Percentiles rank a stretch among this genome's conserved stretches.
Conservation (phyloP, 2,113 vertebrate genomes). For the Stegostoma tigrinum region DNA sequence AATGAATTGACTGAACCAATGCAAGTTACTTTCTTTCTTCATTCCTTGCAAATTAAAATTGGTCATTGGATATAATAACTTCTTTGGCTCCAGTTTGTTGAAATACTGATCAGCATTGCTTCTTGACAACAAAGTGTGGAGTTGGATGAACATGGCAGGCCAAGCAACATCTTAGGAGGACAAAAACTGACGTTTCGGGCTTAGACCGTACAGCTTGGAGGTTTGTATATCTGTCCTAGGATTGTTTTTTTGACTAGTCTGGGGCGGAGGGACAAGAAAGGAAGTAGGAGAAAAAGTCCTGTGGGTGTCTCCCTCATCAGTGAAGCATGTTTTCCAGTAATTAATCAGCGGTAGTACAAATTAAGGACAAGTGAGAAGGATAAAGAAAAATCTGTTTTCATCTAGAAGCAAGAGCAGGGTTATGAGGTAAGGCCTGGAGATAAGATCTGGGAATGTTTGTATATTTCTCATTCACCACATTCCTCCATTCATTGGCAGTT, state of each 20-base stretch:
- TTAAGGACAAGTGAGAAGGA: background rate
- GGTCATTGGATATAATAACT: background rate
- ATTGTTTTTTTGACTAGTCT: background rate
- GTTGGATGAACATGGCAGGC: no score
- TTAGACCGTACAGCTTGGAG: background rate
- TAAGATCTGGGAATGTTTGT: background rate
- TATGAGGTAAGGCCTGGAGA: background rate
- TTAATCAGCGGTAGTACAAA: background rate
- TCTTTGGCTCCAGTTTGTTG: background rate
- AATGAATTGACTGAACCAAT: background rate
- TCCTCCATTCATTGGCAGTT: background rate
- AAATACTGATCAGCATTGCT: background rate
- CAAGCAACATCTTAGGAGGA: no score
- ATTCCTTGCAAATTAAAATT: background rate
- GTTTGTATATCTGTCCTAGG: background rate
- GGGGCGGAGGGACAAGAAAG: background rate
- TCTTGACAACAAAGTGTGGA: no score
- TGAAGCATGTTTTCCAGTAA: background rate
- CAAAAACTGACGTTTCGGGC: no score
- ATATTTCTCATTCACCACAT: background rate
- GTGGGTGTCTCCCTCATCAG: background rate
- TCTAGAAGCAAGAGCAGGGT: background rate
- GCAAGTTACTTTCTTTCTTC: background rate
- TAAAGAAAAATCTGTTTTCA: background rate
- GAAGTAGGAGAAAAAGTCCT: background rate